These are phyloP conservation scores for Celastrina argiolus DNA, from an alignment of 2,888 invertebrate species.

Conservation along the genomic window DNA sequence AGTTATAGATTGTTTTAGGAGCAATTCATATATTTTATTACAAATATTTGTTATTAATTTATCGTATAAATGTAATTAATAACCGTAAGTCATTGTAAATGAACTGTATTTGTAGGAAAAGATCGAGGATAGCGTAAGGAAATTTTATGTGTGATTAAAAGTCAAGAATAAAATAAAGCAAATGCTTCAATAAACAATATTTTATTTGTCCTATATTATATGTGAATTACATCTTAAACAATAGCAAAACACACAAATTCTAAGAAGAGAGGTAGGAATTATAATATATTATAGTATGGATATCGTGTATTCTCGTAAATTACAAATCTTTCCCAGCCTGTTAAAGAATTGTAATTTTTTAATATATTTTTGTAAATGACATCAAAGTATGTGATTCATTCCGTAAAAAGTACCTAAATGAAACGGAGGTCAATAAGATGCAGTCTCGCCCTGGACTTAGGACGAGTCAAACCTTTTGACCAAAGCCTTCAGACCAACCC, in stretches of 20 bases:
- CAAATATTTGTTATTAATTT: constrained; percentile 2
- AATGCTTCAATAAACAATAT: constrained; percentile 17
- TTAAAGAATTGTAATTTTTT: neutral
- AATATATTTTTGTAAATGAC: neutral
- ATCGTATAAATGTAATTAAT: neutral
- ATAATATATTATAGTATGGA: neutral
- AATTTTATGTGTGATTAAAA: constrained; percentile 23
- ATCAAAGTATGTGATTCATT: no score
- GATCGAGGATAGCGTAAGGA: neutral
- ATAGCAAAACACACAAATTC: neutral
- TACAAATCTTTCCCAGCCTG: constrained; percentile 16
- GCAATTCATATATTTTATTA: constrained; percentile 13
- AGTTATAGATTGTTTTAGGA: neutral
- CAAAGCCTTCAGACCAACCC: no score
- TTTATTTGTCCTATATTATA: constrained; percentile 20
- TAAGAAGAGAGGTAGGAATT: neutral
- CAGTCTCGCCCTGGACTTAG: no score
- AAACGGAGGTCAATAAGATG: no score
- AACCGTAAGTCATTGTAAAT: constrained; percentile 1
- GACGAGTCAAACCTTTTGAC: no score
- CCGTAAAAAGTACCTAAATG: no score
- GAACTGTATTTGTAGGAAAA: constrained; percentile 16
- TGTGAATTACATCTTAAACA: neutral
- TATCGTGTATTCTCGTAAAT: neutral
- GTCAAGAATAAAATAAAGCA: constrained; percentile 23